These are phyloP conservation scores for Triops cancriformis DNA, from an alignment of 1,140 invertebrate genomes.

Conservation along the genomic window DNA sequence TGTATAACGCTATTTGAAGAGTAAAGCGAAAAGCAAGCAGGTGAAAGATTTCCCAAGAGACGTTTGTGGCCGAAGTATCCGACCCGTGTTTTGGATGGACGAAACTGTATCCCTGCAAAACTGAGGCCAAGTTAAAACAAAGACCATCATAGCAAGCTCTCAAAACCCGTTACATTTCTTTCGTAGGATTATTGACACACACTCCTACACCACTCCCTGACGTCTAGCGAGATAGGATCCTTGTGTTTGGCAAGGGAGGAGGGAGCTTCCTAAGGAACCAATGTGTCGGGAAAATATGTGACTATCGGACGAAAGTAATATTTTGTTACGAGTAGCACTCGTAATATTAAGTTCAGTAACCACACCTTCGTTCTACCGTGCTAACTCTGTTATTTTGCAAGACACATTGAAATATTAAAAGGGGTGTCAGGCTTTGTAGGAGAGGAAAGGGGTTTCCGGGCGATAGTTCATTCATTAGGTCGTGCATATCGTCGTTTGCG, in stretches of 20 bases:
- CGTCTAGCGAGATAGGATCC: too few species aligned
- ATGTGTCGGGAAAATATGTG: neutral
- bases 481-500: neutral
- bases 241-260: neutral
- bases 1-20: neutral
- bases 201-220: neutral
- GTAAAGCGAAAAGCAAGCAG: conserved; percentile 12
- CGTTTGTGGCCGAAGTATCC: neutral
- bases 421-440: neutral
- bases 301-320: neutral
- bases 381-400: neutral
- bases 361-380: neutral
- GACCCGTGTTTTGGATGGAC: neutral
- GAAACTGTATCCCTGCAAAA: neutral
- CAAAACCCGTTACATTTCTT: neutral
- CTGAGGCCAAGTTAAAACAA: neutral
- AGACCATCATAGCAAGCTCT: neutral
- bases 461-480: neutral
- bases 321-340: neutral
- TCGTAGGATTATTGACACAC: neutral
- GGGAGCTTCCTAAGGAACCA: neutral
- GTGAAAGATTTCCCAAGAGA: conserved; percentile 16
- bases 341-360: neutral
- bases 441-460: neutral
- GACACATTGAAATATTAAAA: neutral